Evolutionary conservation across 2,888 invertebrate species (phyloP).

Genomic region (Rosalia funebris): DNA sequence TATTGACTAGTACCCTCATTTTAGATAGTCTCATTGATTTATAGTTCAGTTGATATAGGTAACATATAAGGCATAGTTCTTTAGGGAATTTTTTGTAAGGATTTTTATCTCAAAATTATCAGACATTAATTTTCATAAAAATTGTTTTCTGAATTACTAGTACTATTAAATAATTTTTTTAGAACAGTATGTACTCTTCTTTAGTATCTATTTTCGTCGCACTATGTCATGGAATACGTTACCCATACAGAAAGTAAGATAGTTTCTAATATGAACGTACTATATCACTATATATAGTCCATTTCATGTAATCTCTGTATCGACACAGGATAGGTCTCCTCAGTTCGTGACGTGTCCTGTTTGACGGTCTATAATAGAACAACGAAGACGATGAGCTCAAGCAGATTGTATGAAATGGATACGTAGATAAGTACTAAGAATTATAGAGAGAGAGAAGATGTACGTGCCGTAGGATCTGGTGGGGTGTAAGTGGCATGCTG

Average conservation of each 20-base stretch:
- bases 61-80: too few species aligned
- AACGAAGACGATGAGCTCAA: neutral
- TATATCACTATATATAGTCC: conserved; percentile 11
- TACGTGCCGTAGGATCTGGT: conserved; percentile 72
- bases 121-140: too few species aligned
- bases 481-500: conserved; percentile 71
- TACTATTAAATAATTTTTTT: too few species aligned
- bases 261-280: conserved; percentile 17
- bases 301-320: conserved; percentile 9
- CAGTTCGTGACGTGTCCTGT: neutral
- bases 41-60: too few species aligned
- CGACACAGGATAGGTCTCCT: conserved; percentile 1
- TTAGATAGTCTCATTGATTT: conserved; percentile 11
- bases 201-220: too few species aligned
- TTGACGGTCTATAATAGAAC: too few species aligned
- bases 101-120: too few species aligned
- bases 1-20: conserved; percentile 13
- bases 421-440: conserved; percentile 29
- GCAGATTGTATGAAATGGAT: conserved; percentile 20
- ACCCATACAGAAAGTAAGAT: too few species aligned
- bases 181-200: too few species aligned
- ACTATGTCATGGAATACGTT: too few species aligned
- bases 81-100: too few species aligned
- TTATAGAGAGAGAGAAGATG: conserved; percentile 56
- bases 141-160: too few species aligned